A percentile compares a stretch with the other conserved stretches of the same genome.
Evolutionary conservation across 1,140 invertebrate genomes (phyloP).

Genomic region (Oscheius sp.): DNA sequence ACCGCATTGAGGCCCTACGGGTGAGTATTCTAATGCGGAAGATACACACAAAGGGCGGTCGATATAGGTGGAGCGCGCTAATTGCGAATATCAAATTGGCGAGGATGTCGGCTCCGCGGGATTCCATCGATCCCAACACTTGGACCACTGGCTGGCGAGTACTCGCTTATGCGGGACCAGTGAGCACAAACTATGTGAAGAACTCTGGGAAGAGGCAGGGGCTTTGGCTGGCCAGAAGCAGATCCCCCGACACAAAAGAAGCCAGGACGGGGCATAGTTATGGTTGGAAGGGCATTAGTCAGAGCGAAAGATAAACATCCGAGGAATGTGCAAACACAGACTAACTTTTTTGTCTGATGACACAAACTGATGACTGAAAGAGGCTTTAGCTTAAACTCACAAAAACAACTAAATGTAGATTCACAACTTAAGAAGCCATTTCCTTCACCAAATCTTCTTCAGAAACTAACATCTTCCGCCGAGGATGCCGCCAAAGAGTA

Average conservation of each 20-base stretch:
- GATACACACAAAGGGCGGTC: background rate
- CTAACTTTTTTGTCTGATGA: background rate
- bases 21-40: background rate
- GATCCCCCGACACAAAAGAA: no score
- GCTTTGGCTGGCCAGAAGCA: no score
- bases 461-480: constrained; percentile 1
- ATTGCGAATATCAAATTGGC: constrained; percentile 10
- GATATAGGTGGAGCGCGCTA: constrained; percentile 12
- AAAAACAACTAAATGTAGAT: background rate
- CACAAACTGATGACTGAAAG: constrained; percentile 1
- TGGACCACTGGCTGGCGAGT: no score
- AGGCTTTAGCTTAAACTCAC: background rate
- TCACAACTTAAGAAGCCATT: background rate
- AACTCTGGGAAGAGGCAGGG: no score
- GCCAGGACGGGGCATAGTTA: no score
- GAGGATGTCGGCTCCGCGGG: background rate
- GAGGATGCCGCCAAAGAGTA: background rate
- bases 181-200: no score
- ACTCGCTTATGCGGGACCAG: no score
- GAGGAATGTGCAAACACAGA: background rate
- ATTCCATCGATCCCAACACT: no score
- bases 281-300: background rate
- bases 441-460: background rate
- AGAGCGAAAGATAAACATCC: background rate
- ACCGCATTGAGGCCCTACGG: background rate